phyloP scores from a whole-genome alignment of 2,113 vertebrate species.

The Monarcha castaneiventris region DNA sequence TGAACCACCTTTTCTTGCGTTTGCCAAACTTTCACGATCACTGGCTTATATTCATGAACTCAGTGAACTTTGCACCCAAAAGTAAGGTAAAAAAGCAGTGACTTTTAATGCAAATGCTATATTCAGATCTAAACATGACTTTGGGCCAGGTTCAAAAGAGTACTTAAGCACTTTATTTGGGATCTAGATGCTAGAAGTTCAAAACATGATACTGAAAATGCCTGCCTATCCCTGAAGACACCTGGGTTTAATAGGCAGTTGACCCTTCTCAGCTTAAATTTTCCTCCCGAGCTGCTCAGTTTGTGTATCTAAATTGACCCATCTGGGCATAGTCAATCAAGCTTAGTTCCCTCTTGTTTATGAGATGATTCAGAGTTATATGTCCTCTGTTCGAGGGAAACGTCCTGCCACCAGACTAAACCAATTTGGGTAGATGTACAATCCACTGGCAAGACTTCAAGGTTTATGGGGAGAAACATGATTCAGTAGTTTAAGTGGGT shows the following conservation, averaged over 20 bases:
- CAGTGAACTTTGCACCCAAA: constrained; percentile 3
- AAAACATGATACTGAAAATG: not conserved
- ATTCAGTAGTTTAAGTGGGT: not conserved
- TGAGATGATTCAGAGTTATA: not conserved
- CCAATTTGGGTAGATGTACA: rapidly evolving
- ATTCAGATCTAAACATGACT: not conserved
- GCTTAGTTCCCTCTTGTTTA: not conserved
- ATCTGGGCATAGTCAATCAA: not conserved
- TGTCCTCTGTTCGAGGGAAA: not conserved
- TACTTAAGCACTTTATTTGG: not conserved
- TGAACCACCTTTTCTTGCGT: not conserved
- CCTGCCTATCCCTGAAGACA: not conserved
- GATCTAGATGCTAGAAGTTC: not conserved
- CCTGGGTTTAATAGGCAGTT: not conserved
- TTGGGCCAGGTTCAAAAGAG: not conserved
- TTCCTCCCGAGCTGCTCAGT: not conserved
- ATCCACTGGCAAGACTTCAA: not conserved
- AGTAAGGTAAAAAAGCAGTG: not conserved
- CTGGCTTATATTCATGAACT: constrained; percentile 19
- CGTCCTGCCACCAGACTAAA: not conserved
- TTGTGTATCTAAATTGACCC: not conserved
- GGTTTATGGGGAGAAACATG: rapidly evolving
- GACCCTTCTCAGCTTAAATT: not conserved
- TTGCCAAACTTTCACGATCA: not conserved
- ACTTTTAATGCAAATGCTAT: not conserved